phyloP scores from a whole-genome alignment of 2,888 invertebrate species.

The Tetanocera ferruginea region DNA sequence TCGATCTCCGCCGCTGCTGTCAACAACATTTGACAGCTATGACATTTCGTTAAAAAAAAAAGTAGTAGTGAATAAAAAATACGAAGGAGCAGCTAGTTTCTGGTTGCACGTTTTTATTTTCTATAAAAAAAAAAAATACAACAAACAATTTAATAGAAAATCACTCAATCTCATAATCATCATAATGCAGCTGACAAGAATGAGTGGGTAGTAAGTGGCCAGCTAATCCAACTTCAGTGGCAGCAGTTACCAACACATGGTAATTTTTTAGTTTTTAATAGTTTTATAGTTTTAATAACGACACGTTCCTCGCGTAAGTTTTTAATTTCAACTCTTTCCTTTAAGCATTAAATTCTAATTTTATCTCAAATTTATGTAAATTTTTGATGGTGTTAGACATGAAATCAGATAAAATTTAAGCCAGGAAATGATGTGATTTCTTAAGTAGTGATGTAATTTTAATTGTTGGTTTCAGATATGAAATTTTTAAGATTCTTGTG shows the following conservation, averaged over 20 bases:
- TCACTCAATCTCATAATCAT: neutral
- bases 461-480: neutral
- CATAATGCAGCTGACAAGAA: no score
- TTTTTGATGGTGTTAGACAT: conserved; percentile 6
- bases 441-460: neutral
- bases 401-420: conserved; percentile 20
- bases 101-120: neutral
- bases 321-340: no score
- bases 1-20: neutral
- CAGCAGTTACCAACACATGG: neutral
- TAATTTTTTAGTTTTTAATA: no score
- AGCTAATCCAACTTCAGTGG: no score
- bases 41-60: conserved; percentile 20
- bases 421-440: neutral
- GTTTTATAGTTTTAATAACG: neutral
- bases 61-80: neutral
- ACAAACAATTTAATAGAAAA: neutral
- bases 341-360: neutral
- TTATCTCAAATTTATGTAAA: conserved; percentile 1
- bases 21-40: neutral
- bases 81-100: neutral
- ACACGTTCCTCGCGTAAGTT: neutral
- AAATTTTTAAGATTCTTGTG: neutral
- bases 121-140: no score
- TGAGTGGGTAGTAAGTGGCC: no score